phyloP scores from a whole-genome alignment of 2,113 vertebrate species.

The Lates calcarifer region DNA sequence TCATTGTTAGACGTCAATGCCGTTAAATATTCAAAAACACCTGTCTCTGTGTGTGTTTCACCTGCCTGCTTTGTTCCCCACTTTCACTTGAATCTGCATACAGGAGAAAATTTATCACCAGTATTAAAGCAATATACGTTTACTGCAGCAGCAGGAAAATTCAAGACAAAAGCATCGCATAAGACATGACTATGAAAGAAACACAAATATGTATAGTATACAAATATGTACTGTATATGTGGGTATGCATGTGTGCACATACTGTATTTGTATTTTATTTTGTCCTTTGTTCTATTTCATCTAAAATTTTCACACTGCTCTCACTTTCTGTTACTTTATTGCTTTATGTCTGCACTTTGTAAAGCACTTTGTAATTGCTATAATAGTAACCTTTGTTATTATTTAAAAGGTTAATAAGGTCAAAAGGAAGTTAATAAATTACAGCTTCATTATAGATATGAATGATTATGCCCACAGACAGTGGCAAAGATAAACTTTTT shows the following conservation, averaged over 20 bases:
- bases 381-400: not conserved
- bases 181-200: not conserved
- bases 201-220: not conserved
- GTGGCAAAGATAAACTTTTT: too few species aligned
- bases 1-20: not conserved
- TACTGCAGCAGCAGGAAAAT: not conserved
- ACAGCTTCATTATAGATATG: too few species aligned
- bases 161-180: not conserved
- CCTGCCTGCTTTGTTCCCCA: not conserved
- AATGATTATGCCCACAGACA: too few species aligned
- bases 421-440: not conserved
- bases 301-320: too few species aligned
- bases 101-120: not conserved
- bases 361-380: too few species aligned
- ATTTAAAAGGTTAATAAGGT: not conserved
- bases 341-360: too few species aligned
- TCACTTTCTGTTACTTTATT: too few species aligned
- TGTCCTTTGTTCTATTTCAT: not conserved
- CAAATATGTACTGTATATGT: not conserved
- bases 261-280: not conserved
- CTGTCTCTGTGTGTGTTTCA: conserved; percentile 27
- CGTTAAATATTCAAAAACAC: conserved; percentile 22
- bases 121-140: not conserved
- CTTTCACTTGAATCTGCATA: not conserved
- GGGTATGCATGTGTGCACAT: not conserved